phyloP scores from a whole-genome alignment of 2,888 invertebrate species.

The Boloria selene region DNA sequence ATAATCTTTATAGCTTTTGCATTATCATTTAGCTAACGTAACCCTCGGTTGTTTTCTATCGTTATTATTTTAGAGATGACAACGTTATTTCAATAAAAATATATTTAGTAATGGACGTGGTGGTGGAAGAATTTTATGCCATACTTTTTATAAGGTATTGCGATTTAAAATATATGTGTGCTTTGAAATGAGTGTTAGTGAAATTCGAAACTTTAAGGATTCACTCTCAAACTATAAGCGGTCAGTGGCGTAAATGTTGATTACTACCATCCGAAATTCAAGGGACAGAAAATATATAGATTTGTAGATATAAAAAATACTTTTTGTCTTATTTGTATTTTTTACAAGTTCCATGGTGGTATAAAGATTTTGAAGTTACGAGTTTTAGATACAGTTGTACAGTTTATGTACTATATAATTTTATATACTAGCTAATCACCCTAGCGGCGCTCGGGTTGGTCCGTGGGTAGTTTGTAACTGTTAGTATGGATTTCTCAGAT shows the following conservation, averaged over 20 bases:
- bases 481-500: too few species aligned
- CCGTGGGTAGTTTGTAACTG: too few species aligned
- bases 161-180: constrained; percentile 28
- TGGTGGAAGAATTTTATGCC: neutral
- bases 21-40: constrained; percentile 26
- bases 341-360: constrained; percentile 17
- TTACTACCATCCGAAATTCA: constrained; percentile 27
- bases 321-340: constrained; percentile 24
- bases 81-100: constrained; percentile 6
- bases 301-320: constrained; percentile 8
- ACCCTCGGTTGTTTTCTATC: constrained; percentile 30
- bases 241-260: constrained; percentile 38
- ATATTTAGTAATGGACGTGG: constrained; percentile 7
- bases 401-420: neutral
- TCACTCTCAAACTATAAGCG: constrained; percentile 24
- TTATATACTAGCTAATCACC: neutral
- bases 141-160: constrained; percentile 13
- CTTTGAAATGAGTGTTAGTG: constrained; percentile 32
- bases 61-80: constrained; percentile 25
- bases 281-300: constrained; percentile 30
- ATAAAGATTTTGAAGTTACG: neutral
- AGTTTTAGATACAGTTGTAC: too few species aligned
- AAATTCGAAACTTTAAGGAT: constrained; percentile 38
- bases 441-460: too few species aligned
- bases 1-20: constrained; percentile 42